Base-by-base conservation (phyloP, 2,797 vertebrate species). In the Anabacerthia variegaticeps region DNA sequence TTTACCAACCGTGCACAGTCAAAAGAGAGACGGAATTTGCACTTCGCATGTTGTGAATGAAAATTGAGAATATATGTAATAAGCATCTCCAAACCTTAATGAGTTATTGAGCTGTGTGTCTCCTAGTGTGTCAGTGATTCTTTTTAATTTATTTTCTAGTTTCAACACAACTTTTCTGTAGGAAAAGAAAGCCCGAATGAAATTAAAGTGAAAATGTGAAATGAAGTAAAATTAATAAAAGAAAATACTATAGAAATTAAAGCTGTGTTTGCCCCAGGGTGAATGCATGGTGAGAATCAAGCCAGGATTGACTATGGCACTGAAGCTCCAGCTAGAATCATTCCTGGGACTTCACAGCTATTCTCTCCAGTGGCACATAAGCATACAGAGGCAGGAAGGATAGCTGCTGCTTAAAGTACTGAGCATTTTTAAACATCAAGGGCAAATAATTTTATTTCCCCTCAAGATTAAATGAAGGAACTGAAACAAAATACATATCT, bases 81-180 rank as follows among this genome's bases (percentile, higher is more conserved):
- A 93, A 96, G 66, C 48, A 76, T 81, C 88, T 81, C 79, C 79
- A 94, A 96, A 81, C 46, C 55, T 89, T 95, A 95, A 93, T 95
- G 91, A 95, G 89, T 95, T 97, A 96, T 92, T 94, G 91, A 96
- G 85, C 89, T 93, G 32, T 84, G 61, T 79, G 83, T 88, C 62
- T 92, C 92, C 85, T 91, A 88, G 79, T 92, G 73, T 89, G 71
- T 88, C 78, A 83, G 56, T 83, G 79, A 86, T 88, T 54, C 34
- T 93, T 94, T 92, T 92, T 59, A 87, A 93, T 92, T 96, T 94
- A 88, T 93, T 92, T 95, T 86, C 92, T 76, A 78, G 34, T 67
- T 96, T 92, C 74, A 63, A 52, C 49, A 66, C 21, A 93, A 84
- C 26, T 92, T 94, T 91, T 92, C 73, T 69, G 9, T 36, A 88